Base-by-base conservation (phyloP, 1,140 invertebrate species). In the Magallana angulata region DNA sequence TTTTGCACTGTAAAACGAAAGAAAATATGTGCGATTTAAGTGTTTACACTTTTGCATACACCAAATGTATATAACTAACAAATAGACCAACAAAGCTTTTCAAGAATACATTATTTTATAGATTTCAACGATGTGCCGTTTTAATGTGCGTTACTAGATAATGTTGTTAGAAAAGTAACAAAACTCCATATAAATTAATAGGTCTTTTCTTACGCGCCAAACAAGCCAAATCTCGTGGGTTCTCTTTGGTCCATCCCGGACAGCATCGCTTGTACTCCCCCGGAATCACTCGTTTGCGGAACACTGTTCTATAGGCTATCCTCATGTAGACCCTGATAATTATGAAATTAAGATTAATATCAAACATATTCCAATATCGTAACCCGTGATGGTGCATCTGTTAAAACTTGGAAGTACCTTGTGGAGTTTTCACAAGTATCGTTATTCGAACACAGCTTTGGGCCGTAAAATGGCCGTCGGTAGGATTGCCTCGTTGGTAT, bases 191-290 rank as follows among this genome's bases (percentile, higher is more conserved):
- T 48, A 48, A 48, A 48, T 71, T 71, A 11, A 30, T 36, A 71
- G 1, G 36, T 71, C 7, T 24, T 24, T 71, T 36, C 85, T 85
- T 58, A 85, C 85, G 71, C 36, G 58, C 64, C 56, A 76, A 71
- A 80, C 85, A 86, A 24, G 57, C 64, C 48, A 86, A 2, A 57
- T 86, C 64, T 12, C 85, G 56, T 3, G 64, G 57, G 18, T 24
- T 80, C 59, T 86, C 56, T 12, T 76, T 71, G 24, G 58, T 76
- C 85, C 85, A 86, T 59, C 85, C 85, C 56, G 85, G 85, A 58
- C 85, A 86, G 16, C 85, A 86, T 56, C 58, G 68, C n/a, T 71
- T 64, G 9, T 71, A 48, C 14, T 58, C 71, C 12, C 71, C 85
- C 14, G 76, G 85, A 8, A 86, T 56, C 57, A 86, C 57, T 1